Percentiles rank a stretch among this genome's conserved stretches.
Conservation (phyloP, 2,113 vertebrate species). For the Rhineura floridana region DNA sequence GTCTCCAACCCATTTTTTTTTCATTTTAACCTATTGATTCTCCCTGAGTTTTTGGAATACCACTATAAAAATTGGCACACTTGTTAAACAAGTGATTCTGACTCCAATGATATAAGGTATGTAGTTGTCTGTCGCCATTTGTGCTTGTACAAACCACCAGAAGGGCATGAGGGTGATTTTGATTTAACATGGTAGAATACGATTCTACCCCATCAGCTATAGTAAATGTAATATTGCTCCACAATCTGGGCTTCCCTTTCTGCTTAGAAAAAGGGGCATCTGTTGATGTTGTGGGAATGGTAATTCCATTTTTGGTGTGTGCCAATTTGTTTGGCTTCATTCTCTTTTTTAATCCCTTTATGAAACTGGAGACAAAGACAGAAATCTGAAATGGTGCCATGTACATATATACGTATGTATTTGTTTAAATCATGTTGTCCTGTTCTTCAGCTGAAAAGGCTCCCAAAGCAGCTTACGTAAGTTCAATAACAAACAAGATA, state of each 20-base stretch:
- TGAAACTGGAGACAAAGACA: neutral
- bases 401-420: neutral
- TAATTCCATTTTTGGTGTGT: neutral
- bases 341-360: neutral
- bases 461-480: neutral
- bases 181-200: too few relatives aligned
- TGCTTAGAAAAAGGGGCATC: neutral
- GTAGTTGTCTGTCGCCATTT: too few relatives aligned
- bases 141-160: too few relatives aligned
- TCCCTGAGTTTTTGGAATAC: too few relatives aligned
- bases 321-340: neutral
- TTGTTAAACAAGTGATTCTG: too few relatives aligned
- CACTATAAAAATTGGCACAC: too few relatives aligned
- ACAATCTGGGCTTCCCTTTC: neutral
- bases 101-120: too few relatives aligned
- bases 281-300: neutral
- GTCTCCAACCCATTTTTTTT: too few relatives aligned
- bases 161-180: too few relatives aligned
- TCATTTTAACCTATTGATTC: too few relatives aligned
- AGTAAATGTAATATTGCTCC: neutral
- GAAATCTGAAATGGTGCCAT: neutral
- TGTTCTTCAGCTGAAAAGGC: neutral
- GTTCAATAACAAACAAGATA: neutral
- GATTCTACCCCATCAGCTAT: too few relatives aligned
- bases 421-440: neutral